Conservation (phyloP, 1,140 invertebrate species). For the Onthophagus taurus region DNA sequence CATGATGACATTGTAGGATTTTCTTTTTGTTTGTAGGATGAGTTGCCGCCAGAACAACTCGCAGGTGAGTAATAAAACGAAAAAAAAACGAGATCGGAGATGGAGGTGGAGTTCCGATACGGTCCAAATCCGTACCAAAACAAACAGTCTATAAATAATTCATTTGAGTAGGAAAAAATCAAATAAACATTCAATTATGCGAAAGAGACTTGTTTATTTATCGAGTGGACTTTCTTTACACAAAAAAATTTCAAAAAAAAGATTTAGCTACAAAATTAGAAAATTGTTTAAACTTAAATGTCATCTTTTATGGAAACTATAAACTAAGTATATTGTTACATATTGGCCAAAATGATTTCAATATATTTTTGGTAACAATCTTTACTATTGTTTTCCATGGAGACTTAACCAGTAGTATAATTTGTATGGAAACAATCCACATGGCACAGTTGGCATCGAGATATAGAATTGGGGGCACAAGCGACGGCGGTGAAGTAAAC, state of each 20-base stretch:
- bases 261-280: too few species aligned
- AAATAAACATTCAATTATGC: too few species aligned
- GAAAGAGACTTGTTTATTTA: too few species aligned
- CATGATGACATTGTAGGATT: background rate
- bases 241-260: background rate
- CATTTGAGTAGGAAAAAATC: too few species aligned
- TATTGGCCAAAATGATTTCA: background rate
- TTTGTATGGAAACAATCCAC: constrained; percentile 1
- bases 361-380: background rate
- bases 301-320: too few species aligned
- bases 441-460: background rate
- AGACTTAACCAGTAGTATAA: constrained; percentile 2
- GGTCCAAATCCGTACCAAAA: too few species aligned
- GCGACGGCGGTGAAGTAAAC: background rate
- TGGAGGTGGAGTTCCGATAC: too few species aligned
- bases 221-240: background rate
- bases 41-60: constrained; percentile 35
- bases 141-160: too few species aligned
- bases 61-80: constrained; percentile 28
- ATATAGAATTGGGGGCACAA: background rate
- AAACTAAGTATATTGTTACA: too few species aligned
- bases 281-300: too few species aligned
- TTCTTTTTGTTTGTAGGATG: constrained; percentile 28
- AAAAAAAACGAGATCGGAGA: too few species aligned
- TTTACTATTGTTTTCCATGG: background rate